Base-by-base conservation (phyloP, 2,888 invertebrate genomes). In the Lordiphosa andalusiaca region DNA sequence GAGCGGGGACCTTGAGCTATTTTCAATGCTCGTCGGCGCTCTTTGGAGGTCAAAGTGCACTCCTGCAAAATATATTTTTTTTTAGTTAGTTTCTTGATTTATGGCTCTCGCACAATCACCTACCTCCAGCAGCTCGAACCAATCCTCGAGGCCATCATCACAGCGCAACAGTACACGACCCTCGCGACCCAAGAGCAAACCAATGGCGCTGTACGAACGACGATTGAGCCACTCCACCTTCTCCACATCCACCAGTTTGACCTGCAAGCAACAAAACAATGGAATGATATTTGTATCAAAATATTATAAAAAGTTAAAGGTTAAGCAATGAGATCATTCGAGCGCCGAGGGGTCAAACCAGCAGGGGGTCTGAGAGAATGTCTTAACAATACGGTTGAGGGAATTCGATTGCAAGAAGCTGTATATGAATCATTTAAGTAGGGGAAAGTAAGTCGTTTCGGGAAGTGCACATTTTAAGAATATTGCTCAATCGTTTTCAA, bases 141-240 rank as follows among this genome's bases (percentile, higher is more conserved):
- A 93, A 85, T 93, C 92, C 86, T 93, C 92, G 40, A 93, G 89
- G 47, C 92, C 92, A 64, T 92, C 91, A 48, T 89, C 89, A 56
- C 87, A 88, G 52, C 89, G 89, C 66, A 89, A 73, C 35, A 89
- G 78, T 48, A 89, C 88, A 21, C 89, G 87, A 60, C 91, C 90
- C 68, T 91, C 91, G 60, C 91, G 88, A 23, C 91, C 89, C 70
- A 93, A 86, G 40, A 91, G 90, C 55, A 92, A 82, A n/a, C 91
- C 91, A 67, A 93, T 92, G 68, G 92, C 91, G 82, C 92, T 92
- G 83, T 92, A 93, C 51, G 91, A 92, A 72, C 92, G 92, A 69
- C 92, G 91, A 86, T 92, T 93, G 59, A 92, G 91, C 93, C 93
- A 93, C 87, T 93, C 92, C 42, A 93, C 91, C 74, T 91, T 91